Evolutionary conservation across 2,797 vertebrate genomes (phyloP).

Genomic region (Thalassophryne amazonica): DNA sequence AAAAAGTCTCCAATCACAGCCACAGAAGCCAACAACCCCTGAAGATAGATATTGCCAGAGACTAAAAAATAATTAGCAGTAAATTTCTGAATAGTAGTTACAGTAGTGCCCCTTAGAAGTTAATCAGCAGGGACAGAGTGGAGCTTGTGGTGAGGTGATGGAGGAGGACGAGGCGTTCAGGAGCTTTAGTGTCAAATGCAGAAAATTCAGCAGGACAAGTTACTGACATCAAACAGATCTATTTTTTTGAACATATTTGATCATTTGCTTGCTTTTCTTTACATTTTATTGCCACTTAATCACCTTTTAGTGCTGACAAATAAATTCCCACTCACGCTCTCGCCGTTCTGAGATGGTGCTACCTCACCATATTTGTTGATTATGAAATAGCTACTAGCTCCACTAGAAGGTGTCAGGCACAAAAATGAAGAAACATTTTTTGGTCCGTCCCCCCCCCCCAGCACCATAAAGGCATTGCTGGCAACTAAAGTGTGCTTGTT

Average conservation of each 20-base stretch:
- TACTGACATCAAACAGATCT: constrained; percentile 32
- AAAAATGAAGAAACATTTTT: no score
- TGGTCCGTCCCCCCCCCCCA: no score
- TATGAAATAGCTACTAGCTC: not conserved
- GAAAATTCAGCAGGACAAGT: constrained; percentile 25
- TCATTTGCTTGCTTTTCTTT: not conserved
- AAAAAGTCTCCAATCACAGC: no score
- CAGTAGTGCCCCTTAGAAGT: constrained; percentile 13
- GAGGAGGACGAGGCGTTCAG: constrained; percentile 13
- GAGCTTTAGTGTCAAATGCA: constrained; percentile 23
- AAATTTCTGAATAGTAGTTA: not conserved
- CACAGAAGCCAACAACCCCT: no score
- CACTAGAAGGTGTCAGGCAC: not conserved
- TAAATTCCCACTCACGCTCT: not conserved
- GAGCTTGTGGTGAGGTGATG: constrained; percentile 17
- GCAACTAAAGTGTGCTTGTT: not conserved
- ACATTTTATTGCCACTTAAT: constrained; percentile 9
- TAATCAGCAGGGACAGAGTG: constrained; percentile 1
- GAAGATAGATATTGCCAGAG: not conserved
- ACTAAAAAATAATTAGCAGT: no score
- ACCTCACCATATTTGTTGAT: not conserved
- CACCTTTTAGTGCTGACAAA: constrained; percentile 5
- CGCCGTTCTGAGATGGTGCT: not conserved
- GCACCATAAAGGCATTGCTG: no score
- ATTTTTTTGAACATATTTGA: constrained; percentile 5